These are phyloP conservation scores for Poeciliopsis presidionis DNA, from an alignment of 2,797 vertebrate genomes.

Conservation along the genomic window DNA sequence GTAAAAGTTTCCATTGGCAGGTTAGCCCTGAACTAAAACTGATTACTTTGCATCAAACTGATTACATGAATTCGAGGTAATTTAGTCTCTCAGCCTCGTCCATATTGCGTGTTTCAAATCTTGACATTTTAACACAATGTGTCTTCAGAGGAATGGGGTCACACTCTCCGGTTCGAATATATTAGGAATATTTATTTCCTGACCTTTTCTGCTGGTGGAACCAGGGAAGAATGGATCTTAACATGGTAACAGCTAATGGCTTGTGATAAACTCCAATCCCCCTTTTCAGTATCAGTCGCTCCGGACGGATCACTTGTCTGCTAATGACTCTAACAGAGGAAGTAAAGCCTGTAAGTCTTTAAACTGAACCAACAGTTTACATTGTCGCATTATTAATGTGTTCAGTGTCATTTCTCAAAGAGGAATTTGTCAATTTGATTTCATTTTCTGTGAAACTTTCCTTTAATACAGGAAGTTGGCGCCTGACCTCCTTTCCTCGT, in stretches of 20 bases:
- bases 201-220: slow-evolving; percentile 23
- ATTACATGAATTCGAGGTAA: background rate
- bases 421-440: background rate
- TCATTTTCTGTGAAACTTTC: slow-evolving; percentile 26
- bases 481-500: slow-evolving; percentile 33
- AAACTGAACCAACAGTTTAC: background rate
- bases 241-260: slow-evolving; percentile 42
- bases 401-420: background rate
- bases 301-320: slow-evolving; percentile 18
- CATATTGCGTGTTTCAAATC: background rate
- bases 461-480: slow-evolving; percentile 33
- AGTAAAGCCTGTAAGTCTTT: background rate
- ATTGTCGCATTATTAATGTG: background rate
- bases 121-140: slow-evolving; percentile 1
- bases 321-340: slow-evolving; percentile 19
- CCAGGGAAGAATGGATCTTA: slow-evolving; percentile 17
- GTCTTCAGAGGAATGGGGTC: slow-evolving; percentile 16
- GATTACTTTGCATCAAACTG: background rate
- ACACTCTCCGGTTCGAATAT: slow-evolving; percentile 1
- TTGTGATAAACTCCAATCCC: slow-evolving; percentile 38
- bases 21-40: background rate
- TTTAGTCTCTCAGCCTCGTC: background rate
- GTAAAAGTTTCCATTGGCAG: background rate
- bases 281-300: slow-evolving; percentile 14
- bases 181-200: slow-evolving; percentile 34